These are phyloP conservation scores for Cryptus armator DNA, from an alignment of 2,888 invertebrate genomes.

Conservation along the genomic window DNA sequence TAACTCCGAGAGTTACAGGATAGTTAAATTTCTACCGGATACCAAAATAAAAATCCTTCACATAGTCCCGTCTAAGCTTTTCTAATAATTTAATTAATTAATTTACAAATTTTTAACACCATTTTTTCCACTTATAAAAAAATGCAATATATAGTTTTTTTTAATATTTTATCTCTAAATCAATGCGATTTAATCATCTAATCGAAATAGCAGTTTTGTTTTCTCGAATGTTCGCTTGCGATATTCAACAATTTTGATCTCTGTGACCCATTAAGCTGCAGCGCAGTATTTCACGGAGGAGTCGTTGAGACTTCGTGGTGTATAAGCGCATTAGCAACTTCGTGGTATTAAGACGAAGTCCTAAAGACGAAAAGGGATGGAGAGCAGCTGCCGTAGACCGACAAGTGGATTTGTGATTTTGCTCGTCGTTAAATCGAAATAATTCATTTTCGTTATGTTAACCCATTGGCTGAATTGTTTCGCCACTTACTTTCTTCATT, in stretches of 20 bases:
- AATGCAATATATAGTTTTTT: too few relatives aligned
- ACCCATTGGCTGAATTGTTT: constrained; percentile 25
- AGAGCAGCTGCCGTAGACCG: neutral
- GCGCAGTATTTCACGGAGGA: neutral
- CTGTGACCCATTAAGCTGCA: neutral
- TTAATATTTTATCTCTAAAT: too few relatives aligned
- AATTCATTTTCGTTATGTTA: neutral
- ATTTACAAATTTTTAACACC: too few relatives aligned
- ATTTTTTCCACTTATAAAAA: too few relatives aligned
- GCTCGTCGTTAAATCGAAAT: neutral
- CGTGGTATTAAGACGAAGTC: constrained; percentile 20
- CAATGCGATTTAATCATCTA: neutral
- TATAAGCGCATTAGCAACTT: constrained; percentile 32
- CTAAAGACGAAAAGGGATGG: neutral
- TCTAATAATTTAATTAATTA: too few relatives aligned
- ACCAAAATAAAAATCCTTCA: too few relatives aligned
- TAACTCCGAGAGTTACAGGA: neutral
- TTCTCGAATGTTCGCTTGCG: neutral
- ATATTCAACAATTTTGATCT: constrained; percentile 10
- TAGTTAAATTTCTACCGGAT: too few relatives aligned
- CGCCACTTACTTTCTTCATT: neutral
- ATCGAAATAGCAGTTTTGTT: neutral
- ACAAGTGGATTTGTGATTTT: neutral
- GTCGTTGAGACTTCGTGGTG: neutral
- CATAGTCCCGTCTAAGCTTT: too few relatives aligned